A percentile compares a stretch with the other conserved stretches of the same genome.
These are phyloP conservation scores for Engraulis encrasicolus DNA, from an alignment of 2,113 vertebrate genomes.

Conservation along the genomic window DNA sequence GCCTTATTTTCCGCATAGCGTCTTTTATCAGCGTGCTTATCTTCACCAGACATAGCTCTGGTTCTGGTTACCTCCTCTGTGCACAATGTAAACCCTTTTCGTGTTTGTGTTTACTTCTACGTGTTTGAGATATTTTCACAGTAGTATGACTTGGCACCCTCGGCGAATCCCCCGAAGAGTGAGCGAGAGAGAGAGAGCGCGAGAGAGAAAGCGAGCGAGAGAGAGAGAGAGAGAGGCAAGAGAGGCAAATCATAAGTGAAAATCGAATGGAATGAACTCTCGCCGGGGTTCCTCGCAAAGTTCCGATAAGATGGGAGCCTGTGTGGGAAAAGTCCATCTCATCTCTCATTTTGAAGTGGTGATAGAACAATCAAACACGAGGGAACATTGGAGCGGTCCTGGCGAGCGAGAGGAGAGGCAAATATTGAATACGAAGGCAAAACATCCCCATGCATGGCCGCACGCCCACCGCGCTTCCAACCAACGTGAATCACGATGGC, in stretches of 20 bases:
- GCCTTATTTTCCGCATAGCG: conserved; percentile 29
- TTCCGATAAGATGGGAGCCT: conserved; percentile 32
- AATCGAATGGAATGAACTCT: conserved; percentile 35
- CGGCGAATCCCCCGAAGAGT: conserved; percentile 14
- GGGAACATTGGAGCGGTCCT: neutral
- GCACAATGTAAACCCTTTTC: conserved; percentile 42
- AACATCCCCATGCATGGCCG: conserved; percentile 11
- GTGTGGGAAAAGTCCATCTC: conserved; percentile 42
- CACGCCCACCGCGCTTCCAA: neutral
- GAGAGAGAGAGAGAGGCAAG: too few species aligned
- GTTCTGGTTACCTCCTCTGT: conserved; percentile 42
- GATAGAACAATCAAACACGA: conserved; percentile 22
- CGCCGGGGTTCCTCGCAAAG: conserved; percentile 36
- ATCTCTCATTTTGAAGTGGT: conserved; percentile 37
- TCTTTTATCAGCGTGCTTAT: conserved; percentile 35
- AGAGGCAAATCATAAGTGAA: conserved; percentile 37
- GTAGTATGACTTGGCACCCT: conserved; percentile 36
- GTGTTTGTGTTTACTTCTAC: conserved; percentile 43
- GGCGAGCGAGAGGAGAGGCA: too few species aligned
- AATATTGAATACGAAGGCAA: neutral
- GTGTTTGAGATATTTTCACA: conserved; percentile 35
- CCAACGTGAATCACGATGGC: neutral
- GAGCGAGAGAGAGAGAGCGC: too few species aligned
- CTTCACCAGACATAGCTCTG: conserved; percentile 35
- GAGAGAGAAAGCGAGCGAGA: too few species aligned